Base-by-base conservation (phyloP, 2,113 vertebrate genomes). In the Galbula dea region DNA sequence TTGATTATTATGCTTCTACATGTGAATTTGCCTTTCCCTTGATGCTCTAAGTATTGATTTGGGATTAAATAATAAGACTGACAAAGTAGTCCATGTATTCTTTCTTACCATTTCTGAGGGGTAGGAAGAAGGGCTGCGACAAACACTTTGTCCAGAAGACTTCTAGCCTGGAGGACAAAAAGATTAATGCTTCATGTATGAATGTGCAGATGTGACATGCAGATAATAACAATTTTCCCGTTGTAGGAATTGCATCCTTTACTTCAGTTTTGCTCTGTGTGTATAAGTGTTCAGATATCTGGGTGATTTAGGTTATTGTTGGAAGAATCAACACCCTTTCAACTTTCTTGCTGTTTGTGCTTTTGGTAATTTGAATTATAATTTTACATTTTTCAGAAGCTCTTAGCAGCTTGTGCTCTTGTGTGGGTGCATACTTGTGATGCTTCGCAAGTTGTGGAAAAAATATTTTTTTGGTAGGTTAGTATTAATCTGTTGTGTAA, bases 361-460 rank as follows among this genome's bases (percentile, higher is more conserved):
- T 12, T 86, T 89, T 67, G 57, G 75, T 76, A 77, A 91, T 83
- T 87, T 89, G 81, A 93, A 78, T 90, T 78, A 57, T 43, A 83
- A 63, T 86, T 92, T 92, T 82, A 54, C 58, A 37, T 89, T 65
- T 55, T 89, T 94, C 59, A 74, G 71, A 90, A 87, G 51, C 63
- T 92, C 46, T 71, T 73, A 89, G 51, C 84, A 89, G 81, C 89
- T 89, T 89, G 75, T 86, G 67, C 57, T 74, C 37, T 67, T 91
- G 79, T 90, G 71, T 93, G 87, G 79, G 71, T 96, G 68, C 36
- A n/a, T 75, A 72, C 74, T 94, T 97, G 77, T 87, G 89, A 92
- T 91, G 58, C 88, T 96, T 96, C 36, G 37, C 71, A 96, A 82
- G 24, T 95, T 94, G 66, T 71, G 61, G 82, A 43, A 66, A 81